phyloP scores from a whole-genome alignment of 2,797 vertebrate genomes.

The Rhabdomys pumilio region DNA sequence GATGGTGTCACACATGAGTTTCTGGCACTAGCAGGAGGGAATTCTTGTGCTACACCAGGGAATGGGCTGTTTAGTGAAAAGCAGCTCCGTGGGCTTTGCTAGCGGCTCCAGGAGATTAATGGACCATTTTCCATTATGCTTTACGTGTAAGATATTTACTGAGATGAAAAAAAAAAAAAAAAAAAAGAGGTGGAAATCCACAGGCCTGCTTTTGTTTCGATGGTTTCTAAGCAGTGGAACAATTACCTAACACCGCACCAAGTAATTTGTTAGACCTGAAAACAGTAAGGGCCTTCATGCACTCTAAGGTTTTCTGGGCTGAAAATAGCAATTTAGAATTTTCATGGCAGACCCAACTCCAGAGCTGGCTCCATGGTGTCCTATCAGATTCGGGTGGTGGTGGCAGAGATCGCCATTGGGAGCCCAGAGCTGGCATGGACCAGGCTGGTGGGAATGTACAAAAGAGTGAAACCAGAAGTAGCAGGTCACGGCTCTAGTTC shows the following conservation, averaged over 20 bases:
- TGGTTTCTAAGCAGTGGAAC: conserved; percentile 65
- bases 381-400: conserved; percentile 10
- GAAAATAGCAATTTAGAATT: conserved; percentile 69
- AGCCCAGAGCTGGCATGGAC: background rate
- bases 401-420: background rate
- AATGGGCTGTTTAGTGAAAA: conserved; percentile 62
- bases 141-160: conserved; percentile 48
- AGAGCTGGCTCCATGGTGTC: conserved; percentile 2
- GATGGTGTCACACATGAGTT: conserved; percentile 43
- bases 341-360: conserved; percentile 51
- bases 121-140: conserved; percentile 47
- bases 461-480: background rate
- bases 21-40: conserved; percentile 51
- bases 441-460: background rate
- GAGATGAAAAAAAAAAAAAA: conserved; percentile 44
- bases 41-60: conserved; percentile 53
- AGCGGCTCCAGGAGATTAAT: conserved; percentile 63
- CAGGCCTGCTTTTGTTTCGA: conserved; percentile 66
- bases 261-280: conserved; percentile 40
- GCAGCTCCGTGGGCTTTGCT: background rate
- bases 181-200: conserved; percentile 65
- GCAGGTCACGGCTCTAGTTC: background rate
- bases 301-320: conserved; percentile 45
- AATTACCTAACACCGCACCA: conserved; percentile 39
- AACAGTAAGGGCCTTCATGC: conserved; percentile 64